Conservation (phyloP, 1,140 invertebrate genomes). For the Metaphire vulgaris region DNA sequence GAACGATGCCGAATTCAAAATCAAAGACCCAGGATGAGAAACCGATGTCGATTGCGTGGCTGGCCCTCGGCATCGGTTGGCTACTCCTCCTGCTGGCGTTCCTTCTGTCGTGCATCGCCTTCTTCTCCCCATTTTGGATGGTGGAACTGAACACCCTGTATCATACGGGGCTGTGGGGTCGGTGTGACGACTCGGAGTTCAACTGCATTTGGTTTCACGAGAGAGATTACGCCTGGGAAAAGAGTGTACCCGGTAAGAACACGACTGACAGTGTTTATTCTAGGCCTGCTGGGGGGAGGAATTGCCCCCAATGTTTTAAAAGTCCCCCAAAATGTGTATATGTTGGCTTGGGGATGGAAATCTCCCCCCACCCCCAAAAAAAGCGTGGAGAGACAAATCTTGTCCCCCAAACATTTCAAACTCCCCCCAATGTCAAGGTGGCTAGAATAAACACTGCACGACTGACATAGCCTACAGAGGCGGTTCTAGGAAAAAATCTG, state of each 20-base stretch:
- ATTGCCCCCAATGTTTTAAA: too few relatives aligned
- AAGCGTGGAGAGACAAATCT: too few relatives aligned
- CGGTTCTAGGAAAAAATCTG: too few relatives aligned
- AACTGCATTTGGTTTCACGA: constrained; percentile 24
- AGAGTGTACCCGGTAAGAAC: constrained; percentile 16
- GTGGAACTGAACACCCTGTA: constrained; percentile 14
- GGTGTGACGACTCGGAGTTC: constrained; percentile 13
- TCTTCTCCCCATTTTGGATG: constrained; percentile 21
- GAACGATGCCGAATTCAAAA: not conserved
- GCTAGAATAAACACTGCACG: too few relatives aligned
- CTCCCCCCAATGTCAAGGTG: too few relatives aligned
- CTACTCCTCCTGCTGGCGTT: constrained; percentile 12
- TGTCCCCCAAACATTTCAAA: too few relatives aligned
- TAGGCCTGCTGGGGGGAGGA: too few relatives aligned
- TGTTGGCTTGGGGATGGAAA: too few relatives aligned
- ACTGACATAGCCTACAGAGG: too few relatives aligned
- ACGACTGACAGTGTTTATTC: too few relatives aligned
- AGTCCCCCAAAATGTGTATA: too few relatives aligned
- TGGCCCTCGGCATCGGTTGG: not conserved
- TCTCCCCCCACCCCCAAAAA: too few relatives aligned
- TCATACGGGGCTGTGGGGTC: constrained; percentile 17
- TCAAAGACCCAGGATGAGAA: constrained; percentile 1
- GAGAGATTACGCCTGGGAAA: constrained; percentile 21
- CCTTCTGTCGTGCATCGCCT: constrained; percentile 7
- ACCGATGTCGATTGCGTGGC: not conserved